phyloP scores from a whole-genome alignment of 1,140 invertebrate species.

The Drosophila persimilis region DNA sequence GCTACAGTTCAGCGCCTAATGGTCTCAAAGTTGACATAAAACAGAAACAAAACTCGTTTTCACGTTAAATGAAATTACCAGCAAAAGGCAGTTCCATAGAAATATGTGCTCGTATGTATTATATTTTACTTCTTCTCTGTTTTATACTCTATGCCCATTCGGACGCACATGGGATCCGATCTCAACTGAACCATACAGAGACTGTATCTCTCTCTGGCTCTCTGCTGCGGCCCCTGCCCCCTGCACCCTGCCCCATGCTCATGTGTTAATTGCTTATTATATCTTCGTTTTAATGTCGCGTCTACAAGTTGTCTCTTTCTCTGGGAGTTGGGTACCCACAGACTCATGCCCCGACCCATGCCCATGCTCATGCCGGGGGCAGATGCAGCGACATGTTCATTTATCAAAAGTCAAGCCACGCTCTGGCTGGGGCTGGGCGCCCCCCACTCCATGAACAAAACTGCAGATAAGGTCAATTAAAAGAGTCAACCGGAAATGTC shows the following conservation, averaged over 20 bases:
- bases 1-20: constrained; percentile 33
- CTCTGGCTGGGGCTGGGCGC: constrained; percentile 40
- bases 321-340: constrained; percentile 38
- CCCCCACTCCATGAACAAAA: constrained; percentile 10
- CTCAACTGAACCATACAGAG: constrained; percentile 3
- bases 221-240: constrained; percentile 16
- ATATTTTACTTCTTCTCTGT: constrained; percentile 37
- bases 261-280: constrained; percentile 81
- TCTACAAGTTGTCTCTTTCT: constrained; percentile 49
- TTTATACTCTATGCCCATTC: constrained; percentile 1
- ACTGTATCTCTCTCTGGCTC: constrained; percentile 9
- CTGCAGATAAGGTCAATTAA: constrained; percentile 82
- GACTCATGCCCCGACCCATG: constrained; percentile 1
- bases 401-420: constrained; percentile 80
- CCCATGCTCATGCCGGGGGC: constrained; percentile 7
- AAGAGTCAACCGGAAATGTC: constrained; percentile 82
- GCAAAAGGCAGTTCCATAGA: constrained; percentile 70
- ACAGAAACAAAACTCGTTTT: constrained; percentile 61
- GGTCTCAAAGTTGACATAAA: constrained; percentile 51
- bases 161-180: constrained; percentile 38
- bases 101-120: constrained; percentile 38
- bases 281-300: constrained; percentile 77
- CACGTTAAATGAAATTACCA: constrained; percentile 77
- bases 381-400: constrained; percentile 68
- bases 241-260: constrained; percentile 41